Base-by-base conservation (phyloP, 2,797 vertebrate species). In the Brachymystax lenok region DNA sequence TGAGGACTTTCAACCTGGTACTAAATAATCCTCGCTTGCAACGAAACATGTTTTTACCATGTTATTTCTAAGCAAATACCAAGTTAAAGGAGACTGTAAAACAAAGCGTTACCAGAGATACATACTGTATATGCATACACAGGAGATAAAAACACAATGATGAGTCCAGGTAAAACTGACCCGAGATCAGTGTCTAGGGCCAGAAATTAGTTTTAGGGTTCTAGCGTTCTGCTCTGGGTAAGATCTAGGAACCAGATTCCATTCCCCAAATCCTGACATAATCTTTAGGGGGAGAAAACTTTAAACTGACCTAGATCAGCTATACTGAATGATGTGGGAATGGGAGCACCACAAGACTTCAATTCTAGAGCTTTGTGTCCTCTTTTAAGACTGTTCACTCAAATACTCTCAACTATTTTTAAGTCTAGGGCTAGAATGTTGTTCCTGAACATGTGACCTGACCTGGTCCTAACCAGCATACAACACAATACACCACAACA, bases 121-220 rank as follows among this genome's bases (percentile, higher is more conserved):
- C 91, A 90, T 89, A 88, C 88, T 92, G 88, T 82, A 87, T 86
- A 91, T 93, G 93, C 87, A 90, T 89, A 90, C 89, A 93, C 91
- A 89, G 92, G 88, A 92, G 90, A 91, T 91, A 83, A 87, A 85
- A 94, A 93, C 89, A 90, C 86, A 93, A 92, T 85, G 83, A 90
- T 87, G 89, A 85, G 82, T 88, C 87, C 78, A 75, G 89, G 84
- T 88, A 82, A 86, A 87, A 88, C 88, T 56, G 54, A 56, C 16
- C 54, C 16, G 1, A 2, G 16, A n/a, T n/a, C 14, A 56, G 54
- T 56, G 19, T 19, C 54, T 17, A 5, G 54, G 54, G 19, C 19
- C 5, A 56, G 16, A 56, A 17, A 56, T 56, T 17, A 5, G 54
- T 56, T 56, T 56, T 17, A 54, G 51, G 5, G 13, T 16, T 54